phyloP scores from a whole-genome alignment of 2,888 invertebrate species.

The Drosophila rellima region DNA sequence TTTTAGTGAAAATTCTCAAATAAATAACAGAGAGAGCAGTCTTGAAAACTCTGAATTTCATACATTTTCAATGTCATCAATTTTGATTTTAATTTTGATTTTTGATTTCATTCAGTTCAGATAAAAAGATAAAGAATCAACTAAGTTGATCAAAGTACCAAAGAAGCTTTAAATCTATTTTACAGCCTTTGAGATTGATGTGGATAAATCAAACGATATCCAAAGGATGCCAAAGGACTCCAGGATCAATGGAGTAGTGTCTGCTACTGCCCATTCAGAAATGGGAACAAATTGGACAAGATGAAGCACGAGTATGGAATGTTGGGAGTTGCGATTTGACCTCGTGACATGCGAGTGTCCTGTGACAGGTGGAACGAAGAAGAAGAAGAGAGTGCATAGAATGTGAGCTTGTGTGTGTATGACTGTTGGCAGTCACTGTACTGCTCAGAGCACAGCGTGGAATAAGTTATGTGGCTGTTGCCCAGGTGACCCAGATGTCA shows the following conservation, averaged over 20 bases:
- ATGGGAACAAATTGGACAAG: constrained; percentile 11
- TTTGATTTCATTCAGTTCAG: no score
- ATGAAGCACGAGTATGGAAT: background rate
- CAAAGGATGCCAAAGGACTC: constrained; percentile 1
- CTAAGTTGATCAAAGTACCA: no score
- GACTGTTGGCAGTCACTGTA: constrained; percentile 12
- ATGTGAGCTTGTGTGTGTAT: constrained; percentile 17
- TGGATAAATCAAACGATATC: constrained; percentile 6
- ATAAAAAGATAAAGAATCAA: no score
- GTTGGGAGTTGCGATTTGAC: constrained; percentile 4
- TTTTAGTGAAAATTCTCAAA: no score
- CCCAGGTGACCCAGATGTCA: constrained; percentile 80
- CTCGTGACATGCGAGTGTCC: constrained; percentile 10
- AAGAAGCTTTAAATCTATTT: background rate
- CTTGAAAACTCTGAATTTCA: background rate
- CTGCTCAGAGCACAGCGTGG: constrained; percentile 20
- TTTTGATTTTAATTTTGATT: no score
- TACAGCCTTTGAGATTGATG: constrained; percentile 1
- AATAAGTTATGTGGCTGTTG: constrained; percentile 58
- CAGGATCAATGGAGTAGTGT: constrained; percentile 8
- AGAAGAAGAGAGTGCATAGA: constrained; percentile 6
- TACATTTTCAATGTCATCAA: background rate
- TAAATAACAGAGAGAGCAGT: no score
- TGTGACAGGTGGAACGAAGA: background rate
- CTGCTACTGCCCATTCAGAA: constrained; percentile 5